Evolutionary conservation across 2,888 invertebrate species (phyloP).

Genomic region (Ommatoiulus sabulosus): DNA sequence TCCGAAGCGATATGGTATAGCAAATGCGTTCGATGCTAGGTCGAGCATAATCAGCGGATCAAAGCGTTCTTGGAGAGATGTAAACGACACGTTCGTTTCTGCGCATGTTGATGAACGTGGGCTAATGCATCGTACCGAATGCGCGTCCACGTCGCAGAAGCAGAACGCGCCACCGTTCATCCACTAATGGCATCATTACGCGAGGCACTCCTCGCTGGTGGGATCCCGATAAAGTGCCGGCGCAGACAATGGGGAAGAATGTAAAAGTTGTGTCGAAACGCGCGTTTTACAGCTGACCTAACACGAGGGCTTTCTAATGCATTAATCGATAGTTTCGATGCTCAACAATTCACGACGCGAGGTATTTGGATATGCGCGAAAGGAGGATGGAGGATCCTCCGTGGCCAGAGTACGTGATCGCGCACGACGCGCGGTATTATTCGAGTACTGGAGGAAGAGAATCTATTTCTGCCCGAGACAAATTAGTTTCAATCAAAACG

Average conservation of each 20-base stretch:
- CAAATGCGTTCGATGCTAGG: too few species aligned
- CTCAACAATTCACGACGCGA: not conserved
- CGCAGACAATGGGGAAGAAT: not conserved
- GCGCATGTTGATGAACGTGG: not conserved
- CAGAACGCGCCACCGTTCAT: not conserved
- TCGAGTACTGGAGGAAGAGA: not conserved
- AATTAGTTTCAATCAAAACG: slow-evolving; percentile 30
- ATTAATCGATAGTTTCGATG: slow-evolving; percentile 7
- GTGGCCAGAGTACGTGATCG: not conserved
- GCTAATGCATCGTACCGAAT: not conserved
- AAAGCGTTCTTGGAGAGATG: too few species aligned
- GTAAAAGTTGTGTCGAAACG: not conserved
- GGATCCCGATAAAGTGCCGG: not conserved
- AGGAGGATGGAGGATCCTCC: not conserved
- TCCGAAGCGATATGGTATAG: too few species aligned
- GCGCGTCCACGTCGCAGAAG: not conserved
- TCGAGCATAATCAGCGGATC: too few species aligned
- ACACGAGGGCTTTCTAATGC: not conserved
- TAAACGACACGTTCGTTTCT: not conserved
- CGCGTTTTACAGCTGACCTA: slow-evolving; percentile 34
- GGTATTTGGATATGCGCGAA: not conserved
- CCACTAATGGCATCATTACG: slow-evolving; percentile 37
- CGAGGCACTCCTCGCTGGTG: not conserved
- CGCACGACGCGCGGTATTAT: not conserved
- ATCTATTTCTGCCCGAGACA: not conserved